Base-by-base conservation (phyloP, 1,140 invertebrate species). In the Cydia pomonella region DNA sequence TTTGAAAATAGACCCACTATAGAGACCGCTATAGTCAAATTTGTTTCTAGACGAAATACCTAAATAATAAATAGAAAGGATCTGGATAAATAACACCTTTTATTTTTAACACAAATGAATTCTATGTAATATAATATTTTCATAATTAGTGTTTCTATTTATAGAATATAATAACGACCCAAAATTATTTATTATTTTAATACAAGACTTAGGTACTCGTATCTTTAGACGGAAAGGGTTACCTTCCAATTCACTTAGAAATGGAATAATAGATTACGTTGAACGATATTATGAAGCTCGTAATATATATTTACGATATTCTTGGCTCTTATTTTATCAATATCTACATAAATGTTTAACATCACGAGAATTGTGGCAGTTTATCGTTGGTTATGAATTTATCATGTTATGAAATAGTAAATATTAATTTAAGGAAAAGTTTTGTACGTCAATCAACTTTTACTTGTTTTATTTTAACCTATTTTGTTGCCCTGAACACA, bases 231-330 rank as follows among this genome's bases (percentile, higher is more conserved):
- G 5, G 47, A 50, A 50, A 50, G n/a, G 38, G 38, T 10, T 41
- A n/a, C 47, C 4, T 50, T n/a, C 18, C 3, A 59, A 59, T 59
- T 21, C 18, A 59, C 18, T 59, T 21, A 23, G 53, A 59, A 59
- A 59, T 59, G 18, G 18, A n/a, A 59, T 21, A 59, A 59, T 59
- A 21, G 18, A 21, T n/a, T n/a, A 21, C 53, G 53, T 59, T 59
- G 53, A 18, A 59, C 53, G 25, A 64, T 29, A 27, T 64, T 64
- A 27, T 64, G 25, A 64, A 64, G 27, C 62, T 25, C 27, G 23
- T 64, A 64, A 64, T 27, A 64, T 27, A 64, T 64, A 29, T 64
- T 64, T 64, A 64, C 62, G 13, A 3, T 64, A 64, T 18, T 25
- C 62, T 63, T n/a, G 7, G 18, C 21, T 3, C 21, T 25, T 64